Evolutionary conservation across 2,797 vertebrate genomes (phyloP), one percentile per base, ranked within the genome.

Genomic region (Babyrousa celebensis): DNA sequence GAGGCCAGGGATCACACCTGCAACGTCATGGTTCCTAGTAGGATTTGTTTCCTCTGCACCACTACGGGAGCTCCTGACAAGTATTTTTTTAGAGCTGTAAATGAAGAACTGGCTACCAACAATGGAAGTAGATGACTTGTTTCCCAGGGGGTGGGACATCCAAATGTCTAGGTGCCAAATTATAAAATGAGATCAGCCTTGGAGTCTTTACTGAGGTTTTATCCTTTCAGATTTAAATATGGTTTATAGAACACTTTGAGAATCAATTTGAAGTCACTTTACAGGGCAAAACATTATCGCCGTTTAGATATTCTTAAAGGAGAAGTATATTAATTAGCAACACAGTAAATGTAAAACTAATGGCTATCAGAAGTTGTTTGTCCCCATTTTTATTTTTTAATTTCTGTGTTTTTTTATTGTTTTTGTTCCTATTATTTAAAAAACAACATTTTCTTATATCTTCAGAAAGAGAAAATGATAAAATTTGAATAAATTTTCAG

Each of bases 81-180:
- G 29, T 84, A 82, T 95, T 96, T 94, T 95, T 72, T 92, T 79
- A 89, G 20, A 88, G n/a, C 63, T 92, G 54, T 95, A 95, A 96
- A 82, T 62, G 71, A 96, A 89, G 84, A 93, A 56, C 65, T 89
- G 67, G 60, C 87, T 91, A 94, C 52, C 68, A 91, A 85, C 83
- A 88, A 86, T 94, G 65, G 91, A 89, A 79, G 79, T 36, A 87
- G 71, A 60, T 78, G 75, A 91, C 68, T 94, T 77, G 18, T 88
- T 96, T 96, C 77, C 84, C 82, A 94, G 70, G 95, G 85, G 54
- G 65, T 92, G 58, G n/a, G 63, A 85, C 71, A 88, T 92, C 54
- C 93, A 98, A 91, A 92, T 90, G 94, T 88, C 74, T 89, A 96
- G 78, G 70, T 91, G 85, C 60, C 94, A 91, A 95, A 94, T 93